A percentile compares a stretch with the other conserved stretches of the same genome.
phyloP scores from a whole-genome alignment of 2,888 invertebrate genomes.

The Tridacna gigas region DNA sequence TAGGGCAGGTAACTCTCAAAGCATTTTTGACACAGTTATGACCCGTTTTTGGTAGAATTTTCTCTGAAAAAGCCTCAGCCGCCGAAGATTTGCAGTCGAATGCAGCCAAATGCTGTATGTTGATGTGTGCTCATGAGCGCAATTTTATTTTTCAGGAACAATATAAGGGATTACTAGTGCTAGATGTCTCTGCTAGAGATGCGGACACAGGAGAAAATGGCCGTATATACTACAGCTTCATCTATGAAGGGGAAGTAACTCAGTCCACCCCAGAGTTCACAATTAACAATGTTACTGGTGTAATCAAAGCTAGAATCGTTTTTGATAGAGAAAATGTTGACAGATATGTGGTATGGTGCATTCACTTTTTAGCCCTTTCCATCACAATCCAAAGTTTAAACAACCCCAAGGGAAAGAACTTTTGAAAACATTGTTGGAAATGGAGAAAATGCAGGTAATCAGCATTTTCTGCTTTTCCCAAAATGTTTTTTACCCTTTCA shows the following conservation, averaged over 20 bases:
- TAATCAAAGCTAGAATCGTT: slow-evolving; percentile 91
- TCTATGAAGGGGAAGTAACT: slow-evolving; percentile 89
- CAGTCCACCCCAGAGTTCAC: slow-evolving; percentile 93
- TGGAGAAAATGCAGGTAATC: neutral
- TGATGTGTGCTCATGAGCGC: too few relatives aligned
- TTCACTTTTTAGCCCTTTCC: neutral
- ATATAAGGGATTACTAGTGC: slow-evolving; percentile 86
- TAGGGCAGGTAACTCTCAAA: too few relatives aligned
- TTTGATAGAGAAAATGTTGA: slow-evolving; percentile 87
- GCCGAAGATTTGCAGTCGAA: too few relatives aligned
- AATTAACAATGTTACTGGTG: slow-evolving; percentile 92
- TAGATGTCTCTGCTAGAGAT: slow-evolving; percentile 93
- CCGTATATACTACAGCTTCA: slow-evolving; percentile 90
- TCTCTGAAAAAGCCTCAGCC: too few relatives aligned
- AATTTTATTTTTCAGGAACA: slow-evolving; percentile 68
- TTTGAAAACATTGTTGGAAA: neutral
- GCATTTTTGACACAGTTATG: too few relatives aligned
- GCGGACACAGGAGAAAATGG: slow-evolving; percentile 94
- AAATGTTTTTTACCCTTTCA: neutral
- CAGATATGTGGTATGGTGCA: slow-evolving; percentile 75
- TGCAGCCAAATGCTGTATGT: too few relatives aligned
- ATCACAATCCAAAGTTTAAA: neutral
- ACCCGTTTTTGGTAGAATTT: too few relatives aligned
- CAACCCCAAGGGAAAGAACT: neutral
- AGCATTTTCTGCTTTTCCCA: neutral